These are phyloP conservation scores for Nemopilema nomurai DNA, from an alignment of 30 jellyfish, hydroid and myxozoan genomes.

Conservation along the genomic window DNA sequence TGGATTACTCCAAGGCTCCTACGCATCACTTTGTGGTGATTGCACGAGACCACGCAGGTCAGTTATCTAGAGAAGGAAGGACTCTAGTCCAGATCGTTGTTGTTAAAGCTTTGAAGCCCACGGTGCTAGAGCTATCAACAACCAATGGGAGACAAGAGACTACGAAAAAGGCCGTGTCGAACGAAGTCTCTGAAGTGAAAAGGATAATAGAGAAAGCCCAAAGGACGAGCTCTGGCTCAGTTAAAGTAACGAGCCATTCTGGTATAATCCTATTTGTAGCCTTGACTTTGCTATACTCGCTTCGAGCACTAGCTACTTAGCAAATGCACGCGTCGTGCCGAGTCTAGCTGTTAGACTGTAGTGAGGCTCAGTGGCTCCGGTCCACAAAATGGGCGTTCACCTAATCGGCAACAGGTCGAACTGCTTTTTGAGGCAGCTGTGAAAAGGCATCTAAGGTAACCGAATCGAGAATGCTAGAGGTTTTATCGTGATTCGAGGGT, in stretches of 20 bases:
- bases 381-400: background rate
- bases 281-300: constrained; percentile 5
- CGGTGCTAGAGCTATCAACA: constrained; percentile 3
- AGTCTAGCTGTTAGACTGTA: background rate
- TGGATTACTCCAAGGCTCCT: constrained; percentile 22
- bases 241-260: background rate
- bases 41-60: constrained; percentile 46
- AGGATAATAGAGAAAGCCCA: background rate
- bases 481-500: too few relatives aligned
- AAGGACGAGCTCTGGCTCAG: constrained; percentile 22
- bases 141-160: constrained; percentile 2
- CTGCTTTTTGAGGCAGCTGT: background rate
- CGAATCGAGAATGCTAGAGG: too few relatives aligned
- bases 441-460: background rate
- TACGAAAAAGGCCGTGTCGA: background rate
- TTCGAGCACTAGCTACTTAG: constrained; percentile 46
- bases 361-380: too few relatives aligned
- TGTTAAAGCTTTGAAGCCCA: constrained; percentile 23
- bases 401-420: background rate
- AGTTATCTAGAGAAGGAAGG: constrained; percentile 28
- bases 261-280: background rate
- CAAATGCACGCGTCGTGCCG: background rate
- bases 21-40: constrained; percentile 42
- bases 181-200: constrained; percentile 8
- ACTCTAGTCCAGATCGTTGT: constrained; percentile 37